Conservation (phyloP, 2,797 vertebrate genomes). For the Catharus ustulatus region DNA sequence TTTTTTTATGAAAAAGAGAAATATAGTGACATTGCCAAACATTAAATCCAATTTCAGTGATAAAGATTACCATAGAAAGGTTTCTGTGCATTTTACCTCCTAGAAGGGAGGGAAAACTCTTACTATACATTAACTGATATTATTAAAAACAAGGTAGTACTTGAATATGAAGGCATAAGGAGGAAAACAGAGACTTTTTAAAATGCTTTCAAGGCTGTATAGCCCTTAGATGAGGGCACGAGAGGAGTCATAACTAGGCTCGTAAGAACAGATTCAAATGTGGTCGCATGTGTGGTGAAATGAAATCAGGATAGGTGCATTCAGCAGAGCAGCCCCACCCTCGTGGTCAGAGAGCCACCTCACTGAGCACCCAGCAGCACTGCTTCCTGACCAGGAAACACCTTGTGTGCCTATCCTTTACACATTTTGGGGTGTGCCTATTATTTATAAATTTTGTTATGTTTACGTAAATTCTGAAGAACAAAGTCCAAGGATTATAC, state of each 20-base stretch:
- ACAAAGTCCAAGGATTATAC: neutral
- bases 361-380: neutral
- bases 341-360: rapidly evolving
- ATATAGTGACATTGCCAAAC: neutral
- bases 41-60: neutral
- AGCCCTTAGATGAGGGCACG: neutral
- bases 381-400: neutral
- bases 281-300: neutral
- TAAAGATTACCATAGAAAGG: neutral
- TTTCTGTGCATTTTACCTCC: neutral
- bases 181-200: neutral
- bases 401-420: neutral
- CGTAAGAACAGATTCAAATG: neutral
- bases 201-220: neutral
- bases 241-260: neutral
- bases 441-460: neutral
- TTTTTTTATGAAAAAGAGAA: neutral
- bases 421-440: neutral
- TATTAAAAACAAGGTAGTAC: neutral
- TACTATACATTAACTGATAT: neutral
- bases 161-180: neutral
- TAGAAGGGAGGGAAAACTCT: neutral
- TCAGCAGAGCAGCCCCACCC: neutral
- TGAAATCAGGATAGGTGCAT: neutral
- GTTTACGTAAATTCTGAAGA: neutral